Base-by-base conservation (phyloP, 2,113 vertebrate genomes). In the Caranx ignobilis region DNA sequence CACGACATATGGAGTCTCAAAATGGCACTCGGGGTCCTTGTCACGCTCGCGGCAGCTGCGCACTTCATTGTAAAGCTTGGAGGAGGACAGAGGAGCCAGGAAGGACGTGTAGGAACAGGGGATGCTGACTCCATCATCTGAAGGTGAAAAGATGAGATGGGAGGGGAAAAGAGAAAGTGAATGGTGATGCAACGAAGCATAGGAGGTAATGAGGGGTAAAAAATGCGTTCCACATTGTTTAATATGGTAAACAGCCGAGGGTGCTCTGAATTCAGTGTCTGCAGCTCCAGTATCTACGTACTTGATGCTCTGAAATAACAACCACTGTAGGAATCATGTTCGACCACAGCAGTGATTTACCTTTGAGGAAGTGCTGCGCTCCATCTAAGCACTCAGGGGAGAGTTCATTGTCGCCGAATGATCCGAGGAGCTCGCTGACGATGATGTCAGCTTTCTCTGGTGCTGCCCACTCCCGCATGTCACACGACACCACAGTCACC, bases 61-160 rank as follows among this genome's bases (percentile, higher is more conserved):
- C 1, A 98, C 97, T 90, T 98, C 97, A 0, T 98, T 98, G 89
- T 98, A 98, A 12, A 98, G 94, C 89, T 98, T 98, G n/a, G 97
- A 98, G 34, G 97, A 98, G 0, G 97, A 98, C 80, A 98, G 94
- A 2, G 97, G 97, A 21, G 97, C 96, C 89, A 98, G 87, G 83
- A 95, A 98, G 60, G 97, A 98, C 0, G 96, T 98, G 77, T 98
- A 98, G 19, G 95, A 95, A 35, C 94, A 93, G 5, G 97, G 97
- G 84, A 98, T 98, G 92, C 97, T 98, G 78, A 98, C 95, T 0
- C 97, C 97, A 0, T 94, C 95, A 35, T 96, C 97, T 98, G 79
- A 37, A 12, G 50, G 55, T 9, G 48, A 66, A 6, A 18, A 1
- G 59, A 48, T 1, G 15, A 64, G 45, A 34, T 2, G 8, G 21